Evolutionary conservation across 2,888 invertebrate species (phyloP), one percentile per base, ranked within the genome.

Genomic region (Cheilosia grossa): DNA sequence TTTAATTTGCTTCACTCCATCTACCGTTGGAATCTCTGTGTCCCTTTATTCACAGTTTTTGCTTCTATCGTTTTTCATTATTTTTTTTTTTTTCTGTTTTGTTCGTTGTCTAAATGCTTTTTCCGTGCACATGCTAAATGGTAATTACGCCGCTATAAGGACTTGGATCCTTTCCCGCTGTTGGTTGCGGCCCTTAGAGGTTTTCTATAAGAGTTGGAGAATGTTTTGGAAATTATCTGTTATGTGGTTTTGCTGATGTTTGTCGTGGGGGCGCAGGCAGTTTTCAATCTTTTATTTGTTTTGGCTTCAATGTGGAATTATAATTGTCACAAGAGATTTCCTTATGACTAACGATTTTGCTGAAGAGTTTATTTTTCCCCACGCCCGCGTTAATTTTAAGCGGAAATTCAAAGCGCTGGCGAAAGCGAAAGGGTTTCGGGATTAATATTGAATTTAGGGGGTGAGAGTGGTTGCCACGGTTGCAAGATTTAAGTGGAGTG

Each of bases 1-100:
- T 82, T 85, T 85, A 80, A 85, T 80, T 75, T 79, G 74, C 82
- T 83, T 74, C 79, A 79, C 69, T 79, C 78, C 78, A 82, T 80
- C 83, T 75, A 83, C 70, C 40, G 69, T 37, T 70, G 64, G 53
- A 70, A 70, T 79, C 78, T 69, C 61, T 69, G 69, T 85, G 79
- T 80, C 83, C 83, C 63, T 72, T 42, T 80, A 70, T 75, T 83
- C 40, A 42, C 2, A 51, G 49, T 59, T 69, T 54, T 64, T 79
- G 19, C 4, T 49, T 66, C 15, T 13, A 37, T 37, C 33, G 9
- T 9, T 13, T 37, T 7, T 44, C 5, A 1, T 63, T 44, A n/a
- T 42, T 70, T 44, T 40, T 13, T 21, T 70, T 77, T 77, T 64
- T 58, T 17, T 30, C 53, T 61, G 42, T 19, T 49, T 49, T 30